These are phyloP conservation scores for Asbolus verrucosus DNA, from an alignment of 1,140 invertebrate genomes.

Conservation along the genomic window DNA sequence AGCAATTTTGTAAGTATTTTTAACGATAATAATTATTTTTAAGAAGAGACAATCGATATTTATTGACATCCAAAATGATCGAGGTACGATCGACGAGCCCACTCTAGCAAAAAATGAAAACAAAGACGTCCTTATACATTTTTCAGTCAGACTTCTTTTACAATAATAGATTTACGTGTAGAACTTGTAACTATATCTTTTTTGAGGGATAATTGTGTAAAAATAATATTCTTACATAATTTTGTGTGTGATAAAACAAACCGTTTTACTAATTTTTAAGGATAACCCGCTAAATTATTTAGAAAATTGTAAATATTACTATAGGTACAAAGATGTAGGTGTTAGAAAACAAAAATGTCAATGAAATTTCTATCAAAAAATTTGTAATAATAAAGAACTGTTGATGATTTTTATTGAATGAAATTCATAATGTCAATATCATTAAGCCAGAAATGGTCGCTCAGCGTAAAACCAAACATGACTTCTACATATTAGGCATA, in stretches of 20 bases:
- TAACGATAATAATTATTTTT: slow-evolving; percentile 53
- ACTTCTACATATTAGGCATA: slow-evolving; percentile 47
- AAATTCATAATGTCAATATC: slow-evolving; percentile 42
- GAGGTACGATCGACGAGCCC: slow-evolving; percentile 16
- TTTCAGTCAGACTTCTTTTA: slow-evolving; percentile 36
- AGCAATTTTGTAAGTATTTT: slow-evolving; percentile 54
- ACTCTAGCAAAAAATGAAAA: slow-evolving; percentile 1
- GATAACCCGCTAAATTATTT: slow-evolving; percentile 48
- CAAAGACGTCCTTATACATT: slow-evolving; percentile 27
- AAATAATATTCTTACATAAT: slow-evolving; percentile 45
- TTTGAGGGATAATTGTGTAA: slow-evolving; percentile 28
- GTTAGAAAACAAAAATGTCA: slow-evolving; percentile 49
- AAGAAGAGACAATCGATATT: slow-evolving; percentile 53
- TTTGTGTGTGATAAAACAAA: slow-evolving; percentile 48
- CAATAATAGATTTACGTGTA: slow-evolving; percentile 28
- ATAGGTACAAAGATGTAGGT: slow-evolving; percentile 52
- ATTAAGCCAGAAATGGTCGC: slow-evolving; percentile 30
- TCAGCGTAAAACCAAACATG: slow-evolving; percentile 44
- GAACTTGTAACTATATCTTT: slow-evolving; percentile 6
- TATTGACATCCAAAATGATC: slow-evolving; percentile 30
- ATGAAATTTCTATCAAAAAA: slow-evolving; percentile 51
- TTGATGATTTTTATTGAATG: slow-evolving; percentile 30
- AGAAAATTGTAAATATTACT: slow-evolving; percentile 50
- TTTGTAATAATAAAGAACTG: slow-evolving; percentile 38
- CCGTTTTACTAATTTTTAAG: slow-evolving; percentile 42